Evolutionary conservation across 2,888 invertebrate genomes (phyloP).

Genomic region (Nephrotoma flavescens): DNA sequence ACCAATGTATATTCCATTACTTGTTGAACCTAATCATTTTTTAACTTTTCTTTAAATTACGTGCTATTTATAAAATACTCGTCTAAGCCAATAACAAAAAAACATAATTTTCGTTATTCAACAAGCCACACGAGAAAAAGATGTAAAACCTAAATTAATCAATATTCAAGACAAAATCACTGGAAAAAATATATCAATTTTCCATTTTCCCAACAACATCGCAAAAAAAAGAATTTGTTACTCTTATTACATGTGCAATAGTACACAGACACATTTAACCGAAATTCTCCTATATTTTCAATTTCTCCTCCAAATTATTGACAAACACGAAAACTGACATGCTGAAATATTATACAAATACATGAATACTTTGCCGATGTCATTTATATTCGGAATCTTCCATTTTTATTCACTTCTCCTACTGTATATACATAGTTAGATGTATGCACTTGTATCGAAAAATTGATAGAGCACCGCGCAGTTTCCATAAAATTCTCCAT

Average conservation of each 20-base stretch:
- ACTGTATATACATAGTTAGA: not conserved
- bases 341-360: not conserved
- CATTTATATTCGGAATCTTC: not conserved
- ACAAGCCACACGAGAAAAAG: not conserved
- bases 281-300: not conserved
- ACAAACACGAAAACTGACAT: not conserved
- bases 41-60: not conserved
- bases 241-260: not conserved
- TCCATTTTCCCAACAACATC: not conserved
- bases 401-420: not conserved
- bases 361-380: not conserved
- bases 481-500: not conserved
- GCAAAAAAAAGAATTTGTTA: not conserved
- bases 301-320: not conserved
- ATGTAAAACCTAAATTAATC: not conserved
- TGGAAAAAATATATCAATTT: not conserved
- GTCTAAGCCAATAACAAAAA: not conserved
- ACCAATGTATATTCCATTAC: not conserved
- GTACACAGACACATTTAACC: not conserved
- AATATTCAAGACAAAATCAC: not conserved
- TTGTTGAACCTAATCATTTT: not conserved
- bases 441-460: no score
- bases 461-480: not conserved
- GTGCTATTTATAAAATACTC: not conserved
- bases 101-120: not conserved